These are phyloP conservation scores for Drosophila sp. DNA, from an alignment of 1,140 invertebrate species.

Conservation along the genomic window DNA sequence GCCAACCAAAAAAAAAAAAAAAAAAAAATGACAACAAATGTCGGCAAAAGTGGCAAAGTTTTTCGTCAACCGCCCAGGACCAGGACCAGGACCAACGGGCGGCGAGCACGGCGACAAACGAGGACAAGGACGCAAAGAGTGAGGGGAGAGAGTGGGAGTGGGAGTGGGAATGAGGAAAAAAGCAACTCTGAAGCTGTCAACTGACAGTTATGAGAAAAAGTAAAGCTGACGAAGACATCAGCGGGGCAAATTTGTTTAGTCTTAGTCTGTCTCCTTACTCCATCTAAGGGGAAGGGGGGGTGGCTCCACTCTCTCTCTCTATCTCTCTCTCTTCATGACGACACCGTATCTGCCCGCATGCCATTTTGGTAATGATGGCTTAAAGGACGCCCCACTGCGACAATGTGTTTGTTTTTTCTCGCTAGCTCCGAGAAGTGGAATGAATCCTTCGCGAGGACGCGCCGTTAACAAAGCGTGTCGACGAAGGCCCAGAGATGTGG, in stretches of 20 bases:
- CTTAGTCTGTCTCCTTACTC: conserved; percentile 52
- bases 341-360: conserved; percentile 36
- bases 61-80: conserved; percentile 37
- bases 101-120: not conserved
- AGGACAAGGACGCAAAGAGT: conserved; percentile 20
- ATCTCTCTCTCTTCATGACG: not conserved
- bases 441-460: conserved; percentile 58
- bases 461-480: conserved; percentile 75
- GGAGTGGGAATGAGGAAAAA: conserved; percentile 29
- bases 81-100: not conserved
- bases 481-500: conserved; percentile 16
- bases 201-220: conserved; percentile 81
- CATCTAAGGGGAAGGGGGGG: too few species aligned
- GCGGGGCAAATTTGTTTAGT: conserved; percentile 77
- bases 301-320: not conserved
- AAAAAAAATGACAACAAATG: conserved; percentile 40
- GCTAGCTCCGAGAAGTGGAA: conserved; percentile 9
- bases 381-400: conserved; percentile 70
- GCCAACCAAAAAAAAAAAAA: conserved; percentile 45
- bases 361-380: conserved; percentile 80
- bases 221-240: conserved; percentile 79
- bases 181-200: conserved; percentile 73
- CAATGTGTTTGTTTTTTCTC: conserved; percentile 60
- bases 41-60: conserved; percentile 37
- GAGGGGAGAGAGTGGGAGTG: not conserved